Percentiles rank a stretch among this genome's conserved stretches.
These are phyloP conservation scores for Crepidodera aurea DNA, from an alignment of 2,888 invertebrate genomes.

Conservation along the genomic window DNA sequence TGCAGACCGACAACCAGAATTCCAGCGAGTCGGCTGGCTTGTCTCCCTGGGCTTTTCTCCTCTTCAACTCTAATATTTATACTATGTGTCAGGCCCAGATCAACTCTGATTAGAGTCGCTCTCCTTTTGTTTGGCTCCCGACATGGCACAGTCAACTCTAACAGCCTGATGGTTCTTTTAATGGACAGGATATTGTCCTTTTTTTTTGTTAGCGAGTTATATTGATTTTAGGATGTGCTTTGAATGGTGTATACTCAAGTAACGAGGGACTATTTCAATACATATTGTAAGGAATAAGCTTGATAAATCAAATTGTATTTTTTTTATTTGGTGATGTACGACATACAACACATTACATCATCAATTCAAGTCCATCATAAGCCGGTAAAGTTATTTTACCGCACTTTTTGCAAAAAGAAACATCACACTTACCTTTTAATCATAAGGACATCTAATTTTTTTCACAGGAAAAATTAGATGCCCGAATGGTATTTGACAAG, in stretches of 20 bases:
- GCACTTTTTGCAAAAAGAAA: too few relatives aligned
- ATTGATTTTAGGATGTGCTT: background rate
- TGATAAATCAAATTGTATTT: background rate
- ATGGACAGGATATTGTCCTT: background rate
- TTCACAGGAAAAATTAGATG: too few relatives aligned
- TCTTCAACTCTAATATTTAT: conserved; percentile 35
- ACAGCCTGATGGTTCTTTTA: background rate
- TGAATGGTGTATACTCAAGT: too few relatives aligned
- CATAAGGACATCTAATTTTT: too few relatives aligned
- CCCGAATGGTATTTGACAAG: too few relatives aligned
- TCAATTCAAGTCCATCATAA: too few relatives aligned
- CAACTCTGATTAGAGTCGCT: conserved; percentile 21
- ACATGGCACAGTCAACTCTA: background rate
- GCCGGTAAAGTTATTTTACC: too few relatives aligned
- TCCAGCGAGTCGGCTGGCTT: background rate
- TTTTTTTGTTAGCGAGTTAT: background rate
- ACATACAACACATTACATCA: too few relatives aligned
- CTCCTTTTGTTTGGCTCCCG: conserved; percentile 18
- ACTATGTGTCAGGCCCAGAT: conserved; percentile 27
- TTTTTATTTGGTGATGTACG: too few relatives aligned
- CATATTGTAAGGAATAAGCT: background rate
- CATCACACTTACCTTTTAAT: too few relatives aligned
- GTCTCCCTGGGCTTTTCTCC: conserved; percentile 16
- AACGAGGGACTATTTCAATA: background rate
- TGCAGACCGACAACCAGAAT: conserved; percentile 25